Conservation (phyloP, 30 jellyfish, hydroid and myxozoan species). For the Haliclystus octoradiatus region DNA sequence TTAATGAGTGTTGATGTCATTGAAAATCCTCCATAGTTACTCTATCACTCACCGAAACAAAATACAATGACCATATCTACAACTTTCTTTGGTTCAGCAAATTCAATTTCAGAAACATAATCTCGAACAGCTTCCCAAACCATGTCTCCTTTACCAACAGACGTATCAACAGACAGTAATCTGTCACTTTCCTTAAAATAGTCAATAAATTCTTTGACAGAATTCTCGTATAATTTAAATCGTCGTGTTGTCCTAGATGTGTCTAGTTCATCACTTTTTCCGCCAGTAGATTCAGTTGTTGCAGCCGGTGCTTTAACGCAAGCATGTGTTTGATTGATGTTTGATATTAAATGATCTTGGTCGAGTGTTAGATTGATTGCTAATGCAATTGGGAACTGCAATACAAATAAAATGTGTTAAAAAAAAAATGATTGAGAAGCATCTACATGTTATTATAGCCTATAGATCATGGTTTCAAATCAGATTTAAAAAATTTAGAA, state of each 20-base stretch:
- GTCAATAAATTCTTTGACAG: slow-evolving; percentile 62
- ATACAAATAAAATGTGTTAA: neutral
- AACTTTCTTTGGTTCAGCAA: slow-evolving; percentile 40
- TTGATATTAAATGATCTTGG: slow-evolving; percentile 56
- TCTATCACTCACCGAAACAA: slow-evolving; percentile 64
- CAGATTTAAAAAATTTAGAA: too few species aligned
- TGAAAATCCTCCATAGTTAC: too few species aligned
- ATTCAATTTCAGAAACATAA: slow-evolving; percentile 47
- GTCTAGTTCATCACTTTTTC: slow-evolving; percentile 86
- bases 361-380: slow-evolving; percentile 67
- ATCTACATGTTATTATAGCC: too few species aligned
- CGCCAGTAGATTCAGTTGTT: slow-evolving; percentile 8
- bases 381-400: slow-evolving; percentile 68
- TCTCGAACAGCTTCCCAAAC: slow-evolving; percentile 71
- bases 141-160: slow-evolving; percentile 49
- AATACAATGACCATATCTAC: slow-evolving; percentile 43
- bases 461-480: too few species aligned
- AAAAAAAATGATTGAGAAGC: too few species aligned
- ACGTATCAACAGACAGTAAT: slow-evolving; percentile 72
- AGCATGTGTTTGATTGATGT: slow-evolving; percentile 76
- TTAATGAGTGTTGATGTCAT: too few species aligned
- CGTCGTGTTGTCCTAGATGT: slow-evolving; percentile 75
- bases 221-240: slow-evolving; percentile 47
- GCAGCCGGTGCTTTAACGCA: slow-evolving; percentile 42
- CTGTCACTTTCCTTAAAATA: slow-evolving; percentile 41